These are phyloP conservation scores for Geodia barretti DNA, from an alignment of 37 sponge, comb jelly and placozoan genomes.

Conservation along the genomic window DNA sequence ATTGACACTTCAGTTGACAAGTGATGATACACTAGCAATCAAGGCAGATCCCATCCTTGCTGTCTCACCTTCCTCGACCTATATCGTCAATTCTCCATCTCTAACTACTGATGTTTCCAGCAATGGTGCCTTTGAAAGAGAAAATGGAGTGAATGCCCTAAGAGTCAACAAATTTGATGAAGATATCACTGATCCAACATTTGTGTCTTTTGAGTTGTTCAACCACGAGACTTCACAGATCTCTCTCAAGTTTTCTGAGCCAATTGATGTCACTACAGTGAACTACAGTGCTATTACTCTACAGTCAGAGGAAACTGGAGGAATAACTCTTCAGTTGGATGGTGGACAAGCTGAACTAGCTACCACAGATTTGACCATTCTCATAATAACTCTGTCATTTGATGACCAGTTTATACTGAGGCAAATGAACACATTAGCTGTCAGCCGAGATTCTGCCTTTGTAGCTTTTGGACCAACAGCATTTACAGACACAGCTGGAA, in stretches of 20 bases:
- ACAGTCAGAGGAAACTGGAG: slow-evolving; percentile 41
- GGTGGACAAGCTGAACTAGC: slow-evolving; percentile 48
- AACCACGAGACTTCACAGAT: slow-evolving; percentile 50
- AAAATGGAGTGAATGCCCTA: slow-evolving; percentile 65
- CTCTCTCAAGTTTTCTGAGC: slow-evolving; percentile 76
- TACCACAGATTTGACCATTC: slow-evolving; percentile 24
- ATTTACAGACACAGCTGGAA: slow-evolving; percentile 79
- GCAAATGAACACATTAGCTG: slow-evolving; percentile 44
- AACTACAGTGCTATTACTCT: slow-evolving; percentile 76
- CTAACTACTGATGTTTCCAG: slow-evolving; percentile 67
- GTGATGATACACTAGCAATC: slow-evolving; percentile 48
- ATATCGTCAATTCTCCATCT: slow-evolving; percentile 53
- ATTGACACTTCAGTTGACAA: slow-evolving; percentile 24
- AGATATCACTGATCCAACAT: slow-evolving; percentile 73
- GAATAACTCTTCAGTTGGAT: slow-evolving; percentile 41
- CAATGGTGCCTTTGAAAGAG: slow-evolving; percentile 60
- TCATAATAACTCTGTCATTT: slow-evolving; percentile 63
- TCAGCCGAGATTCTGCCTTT: slow-evolving; percentile 56
- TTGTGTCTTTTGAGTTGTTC: slow-evolving; percentile 58
- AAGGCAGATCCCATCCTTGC: slow-evolving; percentile 73
- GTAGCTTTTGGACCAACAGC: slow-evolving; percentile 55
- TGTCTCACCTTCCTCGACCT: slow-evolving; percentile 52
- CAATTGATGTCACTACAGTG: slow-evolving; percentile 62
- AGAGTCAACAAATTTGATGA: slow-evolving; percentile 52
- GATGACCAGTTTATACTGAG: slow-evolving; percentile 72